Evolutionary conservation across 2,113 vertebrate species (phyloP), one percentile per base, ranked within the genome.

Genomic region (Corydoras sp.): DNA sequence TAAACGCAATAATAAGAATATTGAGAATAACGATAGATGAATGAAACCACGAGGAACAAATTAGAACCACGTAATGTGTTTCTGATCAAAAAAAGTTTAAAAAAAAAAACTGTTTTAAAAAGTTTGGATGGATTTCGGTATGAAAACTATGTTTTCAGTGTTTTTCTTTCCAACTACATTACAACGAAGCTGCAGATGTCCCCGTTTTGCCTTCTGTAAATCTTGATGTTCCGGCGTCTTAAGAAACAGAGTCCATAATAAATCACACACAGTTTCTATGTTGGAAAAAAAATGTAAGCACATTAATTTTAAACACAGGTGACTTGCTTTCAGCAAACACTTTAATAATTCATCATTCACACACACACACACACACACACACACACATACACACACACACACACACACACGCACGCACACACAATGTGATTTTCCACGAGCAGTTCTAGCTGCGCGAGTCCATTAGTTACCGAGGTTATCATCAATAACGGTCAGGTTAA

Each of bases 391-490:
- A 75, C 58, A 60, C 62, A 51, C n/a, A 68, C 62, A 35, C 62
- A 49, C 35, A 13, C 24, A 60, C 62, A 51, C n/a, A 68, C 62
- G 32, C 62, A 49, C 35, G 10, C 24, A 75, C 58, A 60, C 62
- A 51, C n/a, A 68, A 10, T 18, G 62, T 51, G 30, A 58, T 65
- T 65, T 24, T 58, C 35, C 31, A 59, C 43, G 48, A 65, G 31
- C 29, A 66, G 35, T 51, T n/a, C 2, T 49, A 73, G 68, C 63
- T 70, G 76, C 81, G 58, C 48, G 74, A 80, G 77, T 79, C 79
- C 83, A 87, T 88, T 85, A 80, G 75, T 88, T 81, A 81, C 75
- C 59, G 75, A 72, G 78, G 71, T 76, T 50, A 67, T 76, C 83
- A 79, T 87, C 86, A 88, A 83, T 82, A 82, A 67, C 74, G 78